phyloP scores from a whole-genome alignment of 2,797 vertebrate genomes.

The Urophycis tenuis region DNA sequence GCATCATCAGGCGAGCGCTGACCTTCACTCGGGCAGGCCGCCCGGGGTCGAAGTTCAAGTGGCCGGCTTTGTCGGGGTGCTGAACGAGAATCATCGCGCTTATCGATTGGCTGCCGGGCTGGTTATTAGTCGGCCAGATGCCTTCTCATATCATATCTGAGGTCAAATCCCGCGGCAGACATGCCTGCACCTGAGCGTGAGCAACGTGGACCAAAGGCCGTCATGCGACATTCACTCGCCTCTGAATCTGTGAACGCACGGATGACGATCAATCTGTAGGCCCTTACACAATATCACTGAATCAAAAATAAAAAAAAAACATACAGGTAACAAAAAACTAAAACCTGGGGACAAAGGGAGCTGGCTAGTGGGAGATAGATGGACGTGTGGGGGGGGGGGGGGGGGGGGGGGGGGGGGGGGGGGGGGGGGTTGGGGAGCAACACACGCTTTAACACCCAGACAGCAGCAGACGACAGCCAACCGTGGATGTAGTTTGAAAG shows the following conservation, averaged over 20 bases:
- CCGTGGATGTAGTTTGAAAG: constrained; percentile 50
- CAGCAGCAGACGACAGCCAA: not conserved
- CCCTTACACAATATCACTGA: not conserved
- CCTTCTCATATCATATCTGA: not conserved
- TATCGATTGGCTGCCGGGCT: not conserved
- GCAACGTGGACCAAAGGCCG: too few relatives aligned
- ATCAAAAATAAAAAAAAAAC: too few relatives aligned
- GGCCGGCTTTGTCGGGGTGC: not conserved
- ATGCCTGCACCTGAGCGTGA: not conserved
- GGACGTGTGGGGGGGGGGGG: too few relatives aligned
- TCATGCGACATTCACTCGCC: not conserved
- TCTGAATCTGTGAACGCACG: not conserved
- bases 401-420: too few relatives aligned
- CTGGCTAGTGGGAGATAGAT: constrained; percentile 6
- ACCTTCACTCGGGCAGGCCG: not conserved
- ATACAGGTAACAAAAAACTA: not conserved
- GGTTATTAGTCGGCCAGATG: not conserved
- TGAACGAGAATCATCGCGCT: not conserved
- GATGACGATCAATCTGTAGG: not conserved
- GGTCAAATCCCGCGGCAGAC: not conserved
- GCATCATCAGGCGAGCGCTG: not conserved
- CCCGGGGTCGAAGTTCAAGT: not conserved
- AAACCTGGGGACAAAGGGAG: not conserved
- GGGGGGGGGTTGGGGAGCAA: too few relatives aligned
- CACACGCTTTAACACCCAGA: not conserved